phyloP scores from a whole-genome alignment of 2,888 invertebrate species.

The Phanerotoma sp. region DNA sequence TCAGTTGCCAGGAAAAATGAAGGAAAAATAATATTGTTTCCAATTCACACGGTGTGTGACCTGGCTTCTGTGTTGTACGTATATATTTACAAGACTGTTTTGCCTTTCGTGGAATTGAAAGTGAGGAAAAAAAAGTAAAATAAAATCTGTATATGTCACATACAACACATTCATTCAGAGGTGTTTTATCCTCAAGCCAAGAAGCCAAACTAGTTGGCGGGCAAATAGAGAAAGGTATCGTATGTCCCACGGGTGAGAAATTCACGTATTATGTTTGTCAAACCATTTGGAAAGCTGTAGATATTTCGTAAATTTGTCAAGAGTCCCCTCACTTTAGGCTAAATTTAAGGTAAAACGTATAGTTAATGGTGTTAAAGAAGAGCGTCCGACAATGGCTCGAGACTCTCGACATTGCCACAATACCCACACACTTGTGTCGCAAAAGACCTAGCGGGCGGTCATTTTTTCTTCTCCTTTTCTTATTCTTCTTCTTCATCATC shows the following conservation, averaged over 20 bases:
- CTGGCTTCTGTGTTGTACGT: slow-evolving; percentile 1
- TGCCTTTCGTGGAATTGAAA: slow-evolving; percentile 6
- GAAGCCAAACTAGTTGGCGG: not conserved
- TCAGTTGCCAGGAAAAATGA: no score
- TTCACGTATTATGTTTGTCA: slow-evolving; percentile 37
- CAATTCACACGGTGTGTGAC: slow-evolving; percentile 5
- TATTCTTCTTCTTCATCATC: slow-evolving; percentile 24
- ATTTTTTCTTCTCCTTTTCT: slow-evolving; percentile 6
- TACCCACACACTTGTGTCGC: slow-evolving; percentile 55
- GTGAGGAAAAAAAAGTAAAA: not conserved
- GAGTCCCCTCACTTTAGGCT: slow-evolving; percentile 51
- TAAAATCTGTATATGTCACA: slow-evolving; percentile 4
- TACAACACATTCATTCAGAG: slow-evolving; percentile 5
- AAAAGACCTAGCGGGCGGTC: slow-evolving; percentile 45
- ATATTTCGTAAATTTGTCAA: slow-evolving; percentile 55
- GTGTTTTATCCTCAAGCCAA: slow-evolving; percentile 9
- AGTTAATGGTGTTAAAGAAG: slow-evolving; percentile 55
- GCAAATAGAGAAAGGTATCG: not conserved
- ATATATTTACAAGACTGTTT: not conserved
- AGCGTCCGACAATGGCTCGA: slow-evolving; percentile 44
- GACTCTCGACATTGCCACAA: slow-evolving; percentile 47
- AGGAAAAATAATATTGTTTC: slow-evolving; percentile 1
- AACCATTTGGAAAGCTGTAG: slow-evolving; percentile 41
- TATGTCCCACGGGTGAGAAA: slow-evolving; percentile 6
- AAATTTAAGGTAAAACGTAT: slow-evolving; percentile 57